Evolutionary conservation across 2,888 invertebrate genomes (phyloP), one percentile per base, ranked within the genome.

Genomic region (Caenorhabditis uteleia): DNA sequence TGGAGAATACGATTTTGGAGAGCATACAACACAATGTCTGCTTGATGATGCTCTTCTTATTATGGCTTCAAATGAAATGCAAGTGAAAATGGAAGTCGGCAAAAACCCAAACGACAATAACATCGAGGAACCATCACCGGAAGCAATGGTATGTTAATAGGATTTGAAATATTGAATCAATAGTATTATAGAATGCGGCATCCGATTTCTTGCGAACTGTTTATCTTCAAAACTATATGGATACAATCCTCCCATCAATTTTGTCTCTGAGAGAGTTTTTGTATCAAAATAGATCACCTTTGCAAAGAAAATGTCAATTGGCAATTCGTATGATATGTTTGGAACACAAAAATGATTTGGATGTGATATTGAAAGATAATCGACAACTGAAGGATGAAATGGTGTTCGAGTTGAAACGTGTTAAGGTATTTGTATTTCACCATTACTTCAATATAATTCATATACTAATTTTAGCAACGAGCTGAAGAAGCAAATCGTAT

Each of bases 41-140:
- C 29, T 65, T 18, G 59, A 59, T 31, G 65, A 65, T 40, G 53
- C 65, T 27, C 47, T 65, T n/a, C 25, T 55, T 43, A 55, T 65
- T 14, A 65, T 65, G 65, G 50, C 55, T 1, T 59, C 57, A 8
- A 55, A 50, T 25, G 65, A 65, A 27, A 65, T 65, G 65, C 58
- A 59, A 55, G 47, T 65, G 6, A 57, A 55, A 27, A 54, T 54
- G 48, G 59, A 59, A 5, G 43, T 55, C 7, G 65, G 65, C 21
- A 55, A 47, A 7, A 46, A 54, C 45, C 33, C 50, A 14, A 49
- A 56, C 20, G 65, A 65, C 4, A 54, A 58, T 18, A 59, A 34
- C 1, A 27, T 64, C 8, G 57, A 58, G 2, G 64, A 64, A 4
- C 55, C 55, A 5, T 27, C 59, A 2, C 12, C 33, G 3, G 65